Evolutionary conservation across 2,797 vertebrate species (phyloP), one percentile per base, ranked within the genome.

Genomic region (Tangara arthus): DNA sequence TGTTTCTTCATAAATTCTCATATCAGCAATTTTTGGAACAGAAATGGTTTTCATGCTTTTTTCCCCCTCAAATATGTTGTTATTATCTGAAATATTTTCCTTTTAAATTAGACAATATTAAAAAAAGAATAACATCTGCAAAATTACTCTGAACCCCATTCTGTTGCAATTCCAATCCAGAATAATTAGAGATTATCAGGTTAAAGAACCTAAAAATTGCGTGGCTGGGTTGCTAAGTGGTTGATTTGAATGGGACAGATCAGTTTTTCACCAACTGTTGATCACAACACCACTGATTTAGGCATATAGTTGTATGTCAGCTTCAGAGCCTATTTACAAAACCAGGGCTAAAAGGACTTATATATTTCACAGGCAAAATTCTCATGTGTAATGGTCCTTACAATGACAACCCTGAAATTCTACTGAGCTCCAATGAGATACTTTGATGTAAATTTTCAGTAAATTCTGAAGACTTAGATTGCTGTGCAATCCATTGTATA

Each of bases 1-100:
- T 75, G 80, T 94, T 97, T 93, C 90, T 80, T 93, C 86, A 63
- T 91, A 96, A 93, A 76, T 96, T 96, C 90, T 95, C 94, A 89
- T 97, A 96, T 95, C 96, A 97, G 94, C 81, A 96, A 76, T 89
- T 96, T 96, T 96, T 97, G 94, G 89, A 95, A 94, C 82, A 95
- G 94, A 97, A 97, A 91, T 42, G 37, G 22, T 87, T 95, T 92
- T 75, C 87, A 76, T 81, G 82, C 32, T 22, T 81, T 84, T 79
- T 41, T 41, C 44, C 13, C 27, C 10, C 23, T 56, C 17, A 79
- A 96, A 94, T 82, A 79, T 23, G 57, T 44, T 59, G 60, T 42
- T 82, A 55, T 73, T 84, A 96, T 94, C 63, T 60, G 68, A 90
- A 95, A 87, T 87, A 84, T 86, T 95, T 96, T 91, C 82, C 75